Evolutionary conservation across 2,797 vertebrate species (phyloP), one percentile per base, ranked within the genome.

Genomic region (Sebastes flavidus): DNA sequence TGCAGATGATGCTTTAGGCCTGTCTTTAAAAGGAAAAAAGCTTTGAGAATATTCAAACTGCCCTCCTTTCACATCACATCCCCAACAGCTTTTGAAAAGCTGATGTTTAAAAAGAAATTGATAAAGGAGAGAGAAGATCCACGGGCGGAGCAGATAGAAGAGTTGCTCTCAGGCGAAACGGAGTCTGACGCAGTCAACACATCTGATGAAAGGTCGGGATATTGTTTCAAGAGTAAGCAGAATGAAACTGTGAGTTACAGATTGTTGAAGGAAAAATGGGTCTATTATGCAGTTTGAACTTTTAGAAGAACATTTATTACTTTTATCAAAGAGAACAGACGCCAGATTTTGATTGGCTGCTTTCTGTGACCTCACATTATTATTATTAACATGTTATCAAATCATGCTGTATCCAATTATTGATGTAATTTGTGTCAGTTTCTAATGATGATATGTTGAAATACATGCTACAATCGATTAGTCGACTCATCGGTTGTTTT

Each of bases 1-100:
- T 94, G 92, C 91, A 88, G 86, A 91, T 72, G 86, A 82, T 77
- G 94, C 95, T 95, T 65, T 76, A 84, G 95, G 94, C 93, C 84
- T 71, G 72, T 86, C 76, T 91, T 83, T 84, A 68, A 62, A 82
- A 60, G 34, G 24, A 6, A 42, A 69, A 66, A 72, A 80, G 62
- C 78, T 80, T 89, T 89, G 58, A 79, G 86, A 93, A 92, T 87
- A 87, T 93, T 91, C 83, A 91, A 90, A 88, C 88, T 70, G 86
- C 81, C 81, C 87, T 80, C 80, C 77, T 88, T 91, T 90, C 89
- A 87, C 91, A 84, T 84, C 87, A 13, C 81, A 74, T 72, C 72
- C 79, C 80, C 76, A 88, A 89, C 91, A 89, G 92, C 93, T 83
- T 93, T 81, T 91, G 88, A 94, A 92, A 93, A 92, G 91, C 92